Evolutionary conservation across 2,888 invertebrate species (phyloP), one percentile per base, ranked within the genome.

Genomic region (Bhutanitis thaidina): DNA sequence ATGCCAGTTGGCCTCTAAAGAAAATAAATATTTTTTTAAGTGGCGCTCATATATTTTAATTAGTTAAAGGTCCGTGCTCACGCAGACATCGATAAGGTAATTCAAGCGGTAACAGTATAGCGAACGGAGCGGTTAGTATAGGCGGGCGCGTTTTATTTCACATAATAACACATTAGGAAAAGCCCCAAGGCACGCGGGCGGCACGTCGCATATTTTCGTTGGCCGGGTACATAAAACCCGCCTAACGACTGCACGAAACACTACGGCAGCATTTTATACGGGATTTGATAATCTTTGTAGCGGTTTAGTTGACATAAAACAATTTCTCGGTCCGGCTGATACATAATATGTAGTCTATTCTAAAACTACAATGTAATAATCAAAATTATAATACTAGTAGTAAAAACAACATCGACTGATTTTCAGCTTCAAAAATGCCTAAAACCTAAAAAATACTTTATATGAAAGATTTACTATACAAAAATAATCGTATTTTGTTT

Each of bases 21-120:
- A 70, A 77, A 80, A 74, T 75, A 76, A 74, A 79, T 37, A 52
- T 52, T 52, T 52, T 77, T 76, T 79, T 74, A 76, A 83, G 79
- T 80, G 74, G 77, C 71, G 68, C 70, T 73, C 77, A 71, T 80
- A 85, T 82, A 85, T 86, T 83, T 80, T 84, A 86, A 85, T 86
- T 86, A 86, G 70, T 74, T 45, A 52, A 52, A 52, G 71, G 65
- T 60, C 68, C 70, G 73, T 77, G 75, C 69, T 74, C 78, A 77
- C 75, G 77, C 71, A 71, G 71, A 68, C 73, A 71, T 79, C 80
- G 80, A 83, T 84, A 80, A 77, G 71, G 71, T 69, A 65, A 67
- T 73, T 68, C 61, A 64, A 57, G 60, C 63, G 67, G 73, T 74
- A 76, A 73, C 47, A 47, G 43, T 48, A 48, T 48, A 48, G 40